Percentiles rank a stretch among this genome's conserved stretches.
Evolutionary conservation across 1,140 invertebrate genomes (phyloP).

Genomic region (Triops cancriformis): DNA sequence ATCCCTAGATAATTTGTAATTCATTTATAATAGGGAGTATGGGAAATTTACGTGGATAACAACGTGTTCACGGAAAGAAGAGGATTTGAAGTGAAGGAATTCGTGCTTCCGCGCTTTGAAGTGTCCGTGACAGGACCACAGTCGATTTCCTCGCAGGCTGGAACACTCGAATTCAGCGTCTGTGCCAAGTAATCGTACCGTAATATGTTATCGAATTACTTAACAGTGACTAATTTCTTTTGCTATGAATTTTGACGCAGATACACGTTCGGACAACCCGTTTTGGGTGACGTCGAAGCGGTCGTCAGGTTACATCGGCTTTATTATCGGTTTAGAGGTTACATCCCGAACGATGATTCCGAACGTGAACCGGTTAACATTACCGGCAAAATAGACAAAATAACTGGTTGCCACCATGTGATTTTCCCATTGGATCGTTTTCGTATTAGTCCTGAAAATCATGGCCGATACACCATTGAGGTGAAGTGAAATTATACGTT

Average conservation of each 20-base stretch:
- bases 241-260: slow-evolving; percentile 14
- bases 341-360: background rate
- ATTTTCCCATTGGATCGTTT: background rate
- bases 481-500: background rate
- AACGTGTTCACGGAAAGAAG: slow-evolving; percentile 26
- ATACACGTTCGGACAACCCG: slow-evolving; percentile 34
- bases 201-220: background rate
- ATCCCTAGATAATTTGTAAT: no score
- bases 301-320: slow-evolving; percentile 16
- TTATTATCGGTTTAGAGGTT: background rate
- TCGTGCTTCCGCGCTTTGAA: slow-evolving; percentile 57
- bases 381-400: background rate
- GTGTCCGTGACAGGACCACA: slow-evolving; percentile 51
- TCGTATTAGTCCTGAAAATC: background rate
- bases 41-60: slow-evolving; percentile 47
- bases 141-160: slow-evolving; percentile 45
- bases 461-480: background rate
- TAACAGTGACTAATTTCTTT: no score
- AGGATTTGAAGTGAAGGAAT: slow-evolving; percentile 51
- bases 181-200: background rate
- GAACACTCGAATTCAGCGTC: background rate
- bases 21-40: slow-evolving; percentile 48
- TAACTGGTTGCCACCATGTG: background rate
- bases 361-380: background rate
- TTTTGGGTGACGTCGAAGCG: slow-evolving; percentile 25